Conservation (phyloP, 2,888 invertebrate species). For the Catonia carolina region DNA sequence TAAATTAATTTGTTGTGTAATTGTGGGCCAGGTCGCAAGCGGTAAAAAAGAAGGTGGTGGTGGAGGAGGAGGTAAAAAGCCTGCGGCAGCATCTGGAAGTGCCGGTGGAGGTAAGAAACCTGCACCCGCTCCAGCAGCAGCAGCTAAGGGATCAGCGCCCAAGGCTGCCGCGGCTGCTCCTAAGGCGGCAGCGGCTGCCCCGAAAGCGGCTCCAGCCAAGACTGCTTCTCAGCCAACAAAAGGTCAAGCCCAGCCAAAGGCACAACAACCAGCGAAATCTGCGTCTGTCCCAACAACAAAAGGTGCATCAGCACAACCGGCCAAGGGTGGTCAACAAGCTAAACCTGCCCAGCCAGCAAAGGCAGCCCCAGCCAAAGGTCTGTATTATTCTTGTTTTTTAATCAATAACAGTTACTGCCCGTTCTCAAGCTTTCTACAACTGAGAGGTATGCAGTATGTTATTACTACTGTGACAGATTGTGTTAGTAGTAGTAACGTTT, state of each 20-base stretch:
- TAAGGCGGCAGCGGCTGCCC: slow-evolving; percentile 19
- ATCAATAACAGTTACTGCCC: too few species aligned
- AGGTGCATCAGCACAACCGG: slow-evolving; percentile 19
- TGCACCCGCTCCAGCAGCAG: slow-evolving; percentile 16
- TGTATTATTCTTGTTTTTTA: too few species aligned
- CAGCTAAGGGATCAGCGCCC: slow-evolving; percentile 13
- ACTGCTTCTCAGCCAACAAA: neutral
- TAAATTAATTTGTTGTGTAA: too few species aligned
- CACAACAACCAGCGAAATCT: slow-evolving; percentile 19
- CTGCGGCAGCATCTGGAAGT: neutral
- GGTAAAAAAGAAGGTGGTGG: slow-evolving; percentile 8
- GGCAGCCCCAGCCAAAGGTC: slow-evolving; percentile 21
- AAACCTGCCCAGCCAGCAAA: slow-evolving; percentile 22
- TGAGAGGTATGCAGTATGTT: too few species aligned
- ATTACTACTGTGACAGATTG: too few species aligned
- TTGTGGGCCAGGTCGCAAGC: slow-evolving; percentile 3
- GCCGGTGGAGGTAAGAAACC: slow-evolving; percentile 11
- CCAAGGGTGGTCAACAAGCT: too few species aligned
- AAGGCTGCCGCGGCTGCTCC: slow-evolving; percentile 16
- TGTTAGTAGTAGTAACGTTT: too few species aligned
- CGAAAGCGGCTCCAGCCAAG: slow-evolving; percentile 20
- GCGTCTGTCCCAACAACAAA: slow-evolving; percentile 22
- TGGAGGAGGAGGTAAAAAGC: slow-evolving; percentile 5
- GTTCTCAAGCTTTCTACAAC: too few species aligned
- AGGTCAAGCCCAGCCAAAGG: slow-evolving; percentile 13